Evolutionary conservation across 2,113 vertebrate genomes (phyloP).

Genomic region (Atrichornis clamosus): DNA sequence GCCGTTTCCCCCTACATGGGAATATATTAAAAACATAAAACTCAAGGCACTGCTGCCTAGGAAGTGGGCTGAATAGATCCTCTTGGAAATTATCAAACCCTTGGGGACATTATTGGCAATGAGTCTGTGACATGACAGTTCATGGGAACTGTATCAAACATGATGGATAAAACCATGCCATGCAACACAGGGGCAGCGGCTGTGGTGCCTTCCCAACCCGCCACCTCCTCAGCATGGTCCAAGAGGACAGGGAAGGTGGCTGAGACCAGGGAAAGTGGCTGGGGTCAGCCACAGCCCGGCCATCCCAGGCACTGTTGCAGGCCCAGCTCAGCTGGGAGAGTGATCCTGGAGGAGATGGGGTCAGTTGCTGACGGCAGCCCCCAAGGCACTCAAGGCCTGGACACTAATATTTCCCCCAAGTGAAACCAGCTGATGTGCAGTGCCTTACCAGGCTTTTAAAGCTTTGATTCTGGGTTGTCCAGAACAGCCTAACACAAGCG

Average conservation of each 20-base stretch:
- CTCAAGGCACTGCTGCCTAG: background rate
- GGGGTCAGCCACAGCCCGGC: rapidly evolving
- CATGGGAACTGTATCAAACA: background rate
- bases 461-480: background rate
- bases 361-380: background rate
- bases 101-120: background rate
- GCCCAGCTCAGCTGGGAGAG: rapidly evolving
- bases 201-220: rapidly evolving
- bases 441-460: background rate
- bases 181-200: rapidly evolving
- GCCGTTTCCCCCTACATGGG: background rate
- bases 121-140: background rate
- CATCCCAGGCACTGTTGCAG: no score
- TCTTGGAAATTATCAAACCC: background rate
- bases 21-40: background rate
- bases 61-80: background rate
- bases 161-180: background rate
- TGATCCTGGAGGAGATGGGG: rapidly evolving
- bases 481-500: rapidly evolving
- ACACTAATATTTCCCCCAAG: rapidly evolving
- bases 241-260: background rate
- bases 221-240: background rate
- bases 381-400: rapidly evolving
- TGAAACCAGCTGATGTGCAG: background rate
- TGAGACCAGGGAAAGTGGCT: background rate